Evolutionary conservation across 2,797 vertebrate species (phyloP).

Genomic region (Hirundo rustica): DNA sequence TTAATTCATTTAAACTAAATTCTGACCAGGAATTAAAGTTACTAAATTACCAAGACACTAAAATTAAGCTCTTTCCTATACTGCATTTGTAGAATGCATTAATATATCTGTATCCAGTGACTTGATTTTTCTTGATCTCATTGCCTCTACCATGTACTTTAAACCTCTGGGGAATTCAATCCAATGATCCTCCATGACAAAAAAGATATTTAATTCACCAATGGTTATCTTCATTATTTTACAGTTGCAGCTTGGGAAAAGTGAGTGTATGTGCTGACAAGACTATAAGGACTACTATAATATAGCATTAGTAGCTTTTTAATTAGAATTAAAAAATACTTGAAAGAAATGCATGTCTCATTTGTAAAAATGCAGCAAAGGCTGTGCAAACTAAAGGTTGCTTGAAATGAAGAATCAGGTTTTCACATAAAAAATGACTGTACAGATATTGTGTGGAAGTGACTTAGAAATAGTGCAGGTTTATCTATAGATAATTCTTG

Average conservation of each 20-base stretch:
- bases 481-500: slow-evolving; percentile 43
- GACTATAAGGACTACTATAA: slow-evolving; percentile 5
- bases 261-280: slow-evolving; percentile 41
- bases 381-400: neutral
- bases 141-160: slow-evolving; percentile 25
- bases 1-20: slow-evolving; percentile 37
- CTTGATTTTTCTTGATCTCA: slow-evolving; percentile 59
- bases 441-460: neutral
- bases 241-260: slow-evolving; percentile 41
- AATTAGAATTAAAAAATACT: slow-evolving; percentile 27
- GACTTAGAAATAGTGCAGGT: neutral
- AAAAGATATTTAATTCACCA: slow-evolving; percentile 71
- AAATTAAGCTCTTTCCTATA: slow-evolving; percentile 49
- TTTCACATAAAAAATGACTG: neutral
- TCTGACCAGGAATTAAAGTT: slow-evolving; percentile 25
- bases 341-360: neutral
- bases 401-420: neutral
- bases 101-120: slow-evolving; percentile 49
- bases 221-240: slow-evolving; percentile 61
- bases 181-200: slow-evolving; percentile 55
- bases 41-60: slow-evolving; percentile 36
- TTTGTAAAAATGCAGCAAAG: neutral
- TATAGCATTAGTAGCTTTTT: neutral
- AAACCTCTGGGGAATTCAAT: slow-evolving; percentile 58
- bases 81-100: slow-evolving; percentile 39